Conservation (phyloP, 2,797 vertebrate genomes). For the Cirrhinus mrigala region DNA sequence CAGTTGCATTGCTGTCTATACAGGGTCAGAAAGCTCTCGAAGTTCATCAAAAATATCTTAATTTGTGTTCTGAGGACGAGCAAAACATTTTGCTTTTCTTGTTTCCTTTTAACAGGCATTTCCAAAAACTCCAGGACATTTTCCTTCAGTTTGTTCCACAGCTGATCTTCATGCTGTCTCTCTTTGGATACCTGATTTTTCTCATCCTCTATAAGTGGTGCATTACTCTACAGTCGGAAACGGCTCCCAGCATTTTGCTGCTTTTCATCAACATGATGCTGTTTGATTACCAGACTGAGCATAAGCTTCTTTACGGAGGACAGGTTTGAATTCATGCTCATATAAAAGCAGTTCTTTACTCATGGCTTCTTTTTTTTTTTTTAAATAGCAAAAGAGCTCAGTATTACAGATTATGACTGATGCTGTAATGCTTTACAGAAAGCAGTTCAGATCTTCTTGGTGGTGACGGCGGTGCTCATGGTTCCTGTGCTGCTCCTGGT, state of each 20-base stretch:
- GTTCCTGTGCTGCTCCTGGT: slow-evolving; percentile 65
- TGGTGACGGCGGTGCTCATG: slow-evolving; percentile 61
- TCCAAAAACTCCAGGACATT: slow-evolving; percentile 57
- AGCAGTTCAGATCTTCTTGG: slow-evolving; percentile 63
- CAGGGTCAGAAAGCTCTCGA: too few species aligned
- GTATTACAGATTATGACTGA: background rate
- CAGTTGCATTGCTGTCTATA: too few species aligned
- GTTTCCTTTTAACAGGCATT: slow-evolving; percentile 53
- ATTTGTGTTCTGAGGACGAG: background rate
- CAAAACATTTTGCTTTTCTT: background rate
- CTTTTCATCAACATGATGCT: slow-evolving; percentile 71
- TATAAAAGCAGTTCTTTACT: slow-evolving; percentile 4
- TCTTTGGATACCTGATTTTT: slow-evolving; percentile 67
- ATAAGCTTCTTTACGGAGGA: slow-evolving; percentile 53
- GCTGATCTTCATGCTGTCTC: slow-evolving; percentile 64
- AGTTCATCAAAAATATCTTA: too few species aligned
- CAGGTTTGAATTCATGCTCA: slow-evolving; percentile 56
- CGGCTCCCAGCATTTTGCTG: slow-evolving; percentile 65
- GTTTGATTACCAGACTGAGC: slow-evolving; percentile 54
- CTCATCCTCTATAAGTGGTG: slow-evolving; percentile 69
- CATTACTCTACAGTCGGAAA: slow-evolving; percentile 49
- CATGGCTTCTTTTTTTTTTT: background rate
- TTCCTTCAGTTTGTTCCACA: slow-evolving; percentile 65
- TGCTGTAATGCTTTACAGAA: slow-evolving; percentile 49
- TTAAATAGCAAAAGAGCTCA: background rate